phyloP scores from a whole-genome alignment of 2,888 invertebrate species.

The Strigamia crassipes region DNA sequence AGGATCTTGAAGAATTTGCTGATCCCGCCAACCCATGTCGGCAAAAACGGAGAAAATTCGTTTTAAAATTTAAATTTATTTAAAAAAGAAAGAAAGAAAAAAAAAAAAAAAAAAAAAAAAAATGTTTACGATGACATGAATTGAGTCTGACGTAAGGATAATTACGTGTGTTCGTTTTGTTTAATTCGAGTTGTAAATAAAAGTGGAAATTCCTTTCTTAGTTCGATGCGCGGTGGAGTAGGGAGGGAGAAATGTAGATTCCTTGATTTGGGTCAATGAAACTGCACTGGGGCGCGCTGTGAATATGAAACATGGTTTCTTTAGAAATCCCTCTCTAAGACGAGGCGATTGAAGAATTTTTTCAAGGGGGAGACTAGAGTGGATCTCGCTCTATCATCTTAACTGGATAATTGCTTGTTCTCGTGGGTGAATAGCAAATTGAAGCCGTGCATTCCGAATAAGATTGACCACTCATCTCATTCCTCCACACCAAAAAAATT shows the following conservation, averaged over 20 bases:
- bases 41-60: no score
- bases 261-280: not conserved
- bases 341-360: not conserved
- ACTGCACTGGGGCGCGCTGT: not conserved
- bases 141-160: no score
- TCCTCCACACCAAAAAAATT: no score
- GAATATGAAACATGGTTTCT: not conserved
- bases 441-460: not conserved
- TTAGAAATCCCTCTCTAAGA: not conserved
- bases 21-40: not conserved
- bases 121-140: no score
- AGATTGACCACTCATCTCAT: not conserved
- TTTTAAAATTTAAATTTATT: no score
- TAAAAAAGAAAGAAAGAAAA: no score
- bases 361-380: not conserved
- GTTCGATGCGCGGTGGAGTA: not conserved
- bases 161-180: no score
- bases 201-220: not conserved
- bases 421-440: not conserved
- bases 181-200: not conserved
- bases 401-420: not conserved
- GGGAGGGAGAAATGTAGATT: not conserved
- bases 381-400: not conserved
- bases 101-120: no score
- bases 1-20: not conserved